These are phyloP conservation scores for Ammodytes marinus DNA, from an alignment of 2,113 vertebrate species.

Conservation along the genomic window DNA sequence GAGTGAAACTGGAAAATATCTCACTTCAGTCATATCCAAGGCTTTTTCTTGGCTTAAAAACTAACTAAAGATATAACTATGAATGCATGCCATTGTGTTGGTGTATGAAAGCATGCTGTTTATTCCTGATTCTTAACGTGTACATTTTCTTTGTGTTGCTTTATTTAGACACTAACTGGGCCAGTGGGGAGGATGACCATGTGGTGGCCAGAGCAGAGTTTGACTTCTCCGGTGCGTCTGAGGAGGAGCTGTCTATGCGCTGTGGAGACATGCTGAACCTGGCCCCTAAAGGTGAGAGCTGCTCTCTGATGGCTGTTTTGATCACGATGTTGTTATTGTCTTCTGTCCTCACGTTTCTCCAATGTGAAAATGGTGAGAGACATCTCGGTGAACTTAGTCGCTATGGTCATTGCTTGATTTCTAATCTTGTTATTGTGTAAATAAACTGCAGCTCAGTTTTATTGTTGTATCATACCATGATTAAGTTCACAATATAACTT, in stretches of 20 bases:
- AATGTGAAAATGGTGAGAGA: not conserved
- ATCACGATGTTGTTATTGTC: not conserved
- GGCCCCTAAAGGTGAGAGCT: slow-evolving; percentile 92
- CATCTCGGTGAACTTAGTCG: not conserved
- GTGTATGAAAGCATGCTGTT: not conserved
- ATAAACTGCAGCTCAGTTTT: not conserved
- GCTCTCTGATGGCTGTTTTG: no score
- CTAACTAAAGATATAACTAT: not conserved
- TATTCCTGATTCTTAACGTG: not conserved
- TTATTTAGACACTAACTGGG: slow-evolving; percentile 88
- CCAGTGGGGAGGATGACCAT: slow-evolving; percentile 94
- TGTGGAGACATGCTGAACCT: slow-evolving; percentile 95
- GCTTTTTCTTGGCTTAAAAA: not conserved
- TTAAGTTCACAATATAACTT: not conserved
- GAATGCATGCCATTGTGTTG: not conserved
- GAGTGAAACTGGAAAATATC: not conserved
- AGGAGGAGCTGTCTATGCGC: slow-evolving; percentile 94
- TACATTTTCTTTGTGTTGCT: slow-evolving; percentile 37
- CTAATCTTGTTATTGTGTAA: not conserved
- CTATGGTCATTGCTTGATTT: not conserved
- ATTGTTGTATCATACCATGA: no score
- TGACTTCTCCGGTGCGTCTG: slow-evolving; percentile 92
- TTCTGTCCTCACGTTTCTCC: not conserved
- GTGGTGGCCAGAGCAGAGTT: slow-evolving; percentile 96
- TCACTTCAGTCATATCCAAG: no score